phyloP scores from a whole-genome alignment of 1,140 invertebrate species.

The Theocolax elegans region DNA sequence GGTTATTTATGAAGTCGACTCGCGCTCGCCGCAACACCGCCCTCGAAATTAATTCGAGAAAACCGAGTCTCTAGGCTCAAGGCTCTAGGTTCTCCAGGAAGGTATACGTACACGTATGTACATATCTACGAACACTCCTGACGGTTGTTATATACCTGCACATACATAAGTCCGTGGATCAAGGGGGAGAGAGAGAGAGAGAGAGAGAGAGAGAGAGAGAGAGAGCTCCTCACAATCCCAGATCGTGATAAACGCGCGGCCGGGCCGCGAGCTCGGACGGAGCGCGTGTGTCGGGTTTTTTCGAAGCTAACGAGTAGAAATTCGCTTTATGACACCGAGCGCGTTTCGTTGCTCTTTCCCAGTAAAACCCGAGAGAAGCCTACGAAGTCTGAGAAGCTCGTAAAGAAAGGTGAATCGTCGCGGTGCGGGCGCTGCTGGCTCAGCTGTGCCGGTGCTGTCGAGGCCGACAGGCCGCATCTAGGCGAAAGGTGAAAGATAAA shows the following conservation, averaged over 20 bases:
- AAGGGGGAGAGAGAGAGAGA: no score
- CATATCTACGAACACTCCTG: no score
- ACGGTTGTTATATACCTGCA: slow-evolving; percentile 1
- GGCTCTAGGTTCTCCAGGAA: no score
- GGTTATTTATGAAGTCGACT: slow-evolving; percentile 6
- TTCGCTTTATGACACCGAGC: slow-evolving; percentile 22
- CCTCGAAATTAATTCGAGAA: slow-evolving; percentile 9
- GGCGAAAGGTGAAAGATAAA: slow-evolving; percentile 22
- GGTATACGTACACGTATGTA: not conserved
- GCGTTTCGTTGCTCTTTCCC: no score
- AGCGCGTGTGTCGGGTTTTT: not conserved
- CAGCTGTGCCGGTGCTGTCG: no score
- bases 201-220: no score
- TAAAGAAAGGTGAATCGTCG: no score
- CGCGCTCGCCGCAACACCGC: not conserved
- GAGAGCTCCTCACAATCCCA: no score
- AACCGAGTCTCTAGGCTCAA: slow-evolving; percentile 2
- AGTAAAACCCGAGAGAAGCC: no score
- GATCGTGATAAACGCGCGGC: slow-evolving; percentile 11
- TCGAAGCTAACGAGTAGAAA: slow-evolving; percentile 29
- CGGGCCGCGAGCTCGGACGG: not conserved
- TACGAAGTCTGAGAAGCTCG: no score
- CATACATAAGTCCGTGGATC: no score
- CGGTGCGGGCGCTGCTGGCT: no score
- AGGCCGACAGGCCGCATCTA: not conserved